Conservation (phyloP, 2,113 vertebrate species). For the Cyanistes caeruleus region DNA sequence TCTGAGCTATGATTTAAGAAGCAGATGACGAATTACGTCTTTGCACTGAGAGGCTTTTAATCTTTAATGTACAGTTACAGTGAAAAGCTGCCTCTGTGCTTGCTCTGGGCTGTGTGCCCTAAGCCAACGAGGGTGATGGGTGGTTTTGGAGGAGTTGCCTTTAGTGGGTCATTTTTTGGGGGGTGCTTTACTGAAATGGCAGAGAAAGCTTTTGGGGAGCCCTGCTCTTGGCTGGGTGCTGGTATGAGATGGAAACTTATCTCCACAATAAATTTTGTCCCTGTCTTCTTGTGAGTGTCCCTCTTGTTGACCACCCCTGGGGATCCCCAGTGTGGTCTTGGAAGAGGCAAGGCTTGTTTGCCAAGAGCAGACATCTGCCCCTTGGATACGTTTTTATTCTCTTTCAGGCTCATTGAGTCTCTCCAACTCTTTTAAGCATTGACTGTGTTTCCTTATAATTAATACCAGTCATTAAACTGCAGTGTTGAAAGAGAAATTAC, state of each 20-base stretch:
- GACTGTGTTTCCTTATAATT: slow-evolving; percentile 71
- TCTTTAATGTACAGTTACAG: neutral
- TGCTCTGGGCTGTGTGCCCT: neutral
- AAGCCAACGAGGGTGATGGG: neutral
- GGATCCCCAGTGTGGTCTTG: rapidly evolving
- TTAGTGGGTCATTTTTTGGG: neutral
- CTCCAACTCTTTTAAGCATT: slow-evolving; percentile 50
- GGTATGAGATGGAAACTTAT: neutral
- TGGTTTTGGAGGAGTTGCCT: neutral
- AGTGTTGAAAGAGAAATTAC: slow-evolving; percentile 75
- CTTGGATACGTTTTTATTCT: neutral
- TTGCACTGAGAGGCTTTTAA: slow-evolving; percentile 19
- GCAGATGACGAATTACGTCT: slow-evolving; percentile 11
- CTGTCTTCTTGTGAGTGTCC: neutral
- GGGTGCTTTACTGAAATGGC: neutral
- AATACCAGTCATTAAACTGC: slow-evolving; percentile 74
- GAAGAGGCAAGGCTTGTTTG: neutral
- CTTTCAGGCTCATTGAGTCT: slow-evolving; percentile 21
- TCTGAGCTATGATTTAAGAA: slow-evolving; percentile 42
- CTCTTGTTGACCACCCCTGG: neutral
- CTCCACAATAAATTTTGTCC: neutral
- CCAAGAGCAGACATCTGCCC: rapidly evolving
- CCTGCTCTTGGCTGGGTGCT: neutral
- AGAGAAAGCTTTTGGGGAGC: neutral
- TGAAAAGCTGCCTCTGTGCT: neutral